phyloP scores from a whole-genome alignment of 2,113 vertebrate species.

The Lethenteron camtschaticum region DNA sequence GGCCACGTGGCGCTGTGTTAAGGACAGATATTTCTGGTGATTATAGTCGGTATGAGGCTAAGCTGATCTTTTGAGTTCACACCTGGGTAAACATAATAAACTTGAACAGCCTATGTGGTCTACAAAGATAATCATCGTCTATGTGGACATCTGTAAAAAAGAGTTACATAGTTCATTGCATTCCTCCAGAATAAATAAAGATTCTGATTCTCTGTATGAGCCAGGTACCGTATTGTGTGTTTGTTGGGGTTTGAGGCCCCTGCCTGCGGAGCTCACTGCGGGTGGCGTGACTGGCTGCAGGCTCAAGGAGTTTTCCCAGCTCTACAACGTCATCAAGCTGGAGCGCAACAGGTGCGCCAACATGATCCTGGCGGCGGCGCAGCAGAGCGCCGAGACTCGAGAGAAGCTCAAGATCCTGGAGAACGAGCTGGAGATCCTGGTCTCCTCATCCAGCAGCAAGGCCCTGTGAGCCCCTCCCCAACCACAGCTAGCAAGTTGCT shows the following conservation, averaged over 20 bases:
- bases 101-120: not conserved
- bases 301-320: conserved; percentile 27
- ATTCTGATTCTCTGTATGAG: conserved; percentile 5
- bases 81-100: no score
- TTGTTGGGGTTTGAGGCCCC: conserved; percentile 7
- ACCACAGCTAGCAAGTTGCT: no score
- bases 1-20: no score
- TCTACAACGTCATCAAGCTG: conserved; percentile 28
- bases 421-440: conserved; percentile 46
- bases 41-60: no score
- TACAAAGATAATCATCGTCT: not conserved
- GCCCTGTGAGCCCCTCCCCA: conserved; percentile 32
- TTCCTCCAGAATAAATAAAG: conserved; percentile 10
- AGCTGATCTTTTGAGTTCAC: no score
- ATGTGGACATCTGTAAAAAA: not conserved
- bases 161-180: not conserved
- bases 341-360: conserved; percentile 54
- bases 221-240: conserved; percentile 7
- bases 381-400: conserved; percentile 32
- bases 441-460: conserved; percentile 22
- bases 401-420: conserved; percentile 32
- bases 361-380: conserved; percentile 33
- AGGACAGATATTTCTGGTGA: no score
- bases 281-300: conserved; percentile 18
- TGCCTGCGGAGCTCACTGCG: no score